Base-by-base conservation (phyloP, 92 coral and sea anemone genomes). In the Pocillopora meandrina region DNA sequence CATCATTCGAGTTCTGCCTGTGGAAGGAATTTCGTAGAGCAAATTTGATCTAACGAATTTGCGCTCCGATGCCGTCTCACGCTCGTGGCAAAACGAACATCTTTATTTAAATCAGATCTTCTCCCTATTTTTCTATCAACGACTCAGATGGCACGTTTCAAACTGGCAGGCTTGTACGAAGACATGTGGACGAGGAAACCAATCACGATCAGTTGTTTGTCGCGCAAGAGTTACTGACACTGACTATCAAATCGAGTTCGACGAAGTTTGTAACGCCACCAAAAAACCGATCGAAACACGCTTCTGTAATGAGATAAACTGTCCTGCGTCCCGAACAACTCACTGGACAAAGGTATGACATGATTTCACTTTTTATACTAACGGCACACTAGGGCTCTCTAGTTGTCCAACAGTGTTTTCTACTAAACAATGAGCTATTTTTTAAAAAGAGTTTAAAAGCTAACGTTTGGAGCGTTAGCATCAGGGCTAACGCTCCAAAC, bases 101-200 rank as follows among this genome's bases (percentile, higher is more conserved):
- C 52, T 42, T 42, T 42, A 42, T 42, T 42, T 7, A 42, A 42
- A 42, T 42, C 8, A 72, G 49, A 31, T 74, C 23, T 23, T 11
- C 31, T 35, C 76, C 17, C 72, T 3, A 5, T 2, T 72, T 33
- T 21, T n/a, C 12, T 60, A 62, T 61, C 49, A 12, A 89, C 57
- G 47, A 67, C 61, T 67, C 73, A 92, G 98, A 63, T 94, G 98
- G 98, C 81, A 90, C 77, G 61, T 71, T 23, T 56, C 93, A 1
- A 73, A 74, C 64, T 94, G 95, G 98, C 65, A 87, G 16, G 14
- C 74, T 59, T 94, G 98, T 60, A 80, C 98, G 5, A 90, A 87
- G 70, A 82, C 95, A 69, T 94, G 98, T 80, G 98, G 95, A 14
- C 61, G 82, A 60, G 98, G 98, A 12, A 86, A 70, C 66, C 90